A percentile compares a stretch with the other conserved stretches of the same genome.
Conservation (phyloP, 64 coral and sea anemone species). For the Montipora cactus region DNA sequence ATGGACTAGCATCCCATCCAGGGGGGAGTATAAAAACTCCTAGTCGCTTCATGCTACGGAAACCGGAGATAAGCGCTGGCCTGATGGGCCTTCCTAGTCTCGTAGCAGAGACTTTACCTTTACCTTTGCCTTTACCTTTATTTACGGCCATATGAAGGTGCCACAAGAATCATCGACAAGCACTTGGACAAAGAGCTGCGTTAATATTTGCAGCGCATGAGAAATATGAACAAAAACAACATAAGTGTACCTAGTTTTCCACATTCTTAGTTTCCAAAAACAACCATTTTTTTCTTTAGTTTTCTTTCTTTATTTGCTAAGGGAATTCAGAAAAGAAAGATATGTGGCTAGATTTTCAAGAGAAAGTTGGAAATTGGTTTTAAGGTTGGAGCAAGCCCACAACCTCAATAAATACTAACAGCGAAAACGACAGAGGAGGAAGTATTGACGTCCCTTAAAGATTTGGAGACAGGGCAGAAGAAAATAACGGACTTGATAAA, state of each 20-base stretch:
- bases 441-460: not conserved
- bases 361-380: not conserved
- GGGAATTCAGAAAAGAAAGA: not conserved
- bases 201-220: not conserved
- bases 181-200: not conserved
- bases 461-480: not conserved
- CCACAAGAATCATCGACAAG: not conserved
- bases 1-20: not conserved
- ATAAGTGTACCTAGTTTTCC: not conserved
- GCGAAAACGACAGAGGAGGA: not conserved
- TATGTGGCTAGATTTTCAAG: not conserved
- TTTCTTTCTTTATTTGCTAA: not conserved
- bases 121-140: not conserved
- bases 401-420: not conserved
- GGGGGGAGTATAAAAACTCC: no score
- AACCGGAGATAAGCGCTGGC: no score
- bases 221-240: not conserved
- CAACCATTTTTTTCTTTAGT: not conserved
- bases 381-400: not conserved
- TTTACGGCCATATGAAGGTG: not conserved
- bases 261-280: not conserved
- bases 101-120: no score
- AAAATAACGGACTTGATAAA: not conserved
- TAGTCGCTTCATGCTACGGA: no score
- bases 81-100: no score